Percentiles rank a stretch among this genome's conserved stretches.
These are phyloP conservation scores for Nysson spinosus DNA, from an alignment of 2,888 invertebrate species.

Conservation along the genomic window DNA sequence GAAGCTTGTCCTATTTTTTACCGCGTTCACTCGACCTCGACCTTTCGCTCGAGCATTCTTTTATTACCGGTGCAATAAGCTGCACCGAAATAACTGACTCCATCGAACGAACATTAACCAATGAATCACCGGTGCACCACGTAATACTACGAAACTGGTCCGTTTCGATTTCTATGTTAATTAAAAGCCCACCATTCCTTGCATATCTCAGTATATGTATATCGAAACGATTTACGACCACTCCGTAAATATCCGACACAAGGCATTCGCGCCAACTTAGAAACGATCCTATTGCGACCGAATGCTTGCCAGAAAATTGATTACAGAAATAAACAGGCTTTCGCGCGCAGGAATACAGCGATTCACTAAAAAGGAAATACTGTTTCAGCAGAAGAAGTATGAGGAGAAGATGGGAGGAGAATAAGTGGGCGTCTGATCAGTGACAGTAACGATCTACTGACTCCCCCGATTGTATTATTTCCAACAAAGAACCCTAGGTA, in stretches of 20 bases:
- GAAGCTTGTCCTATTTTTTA: constrained; percentile 1
- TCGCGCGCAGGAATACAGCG: too few species aligned
- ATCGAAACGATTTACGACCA: constrained; percentile 25
- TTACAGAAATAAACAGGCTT: too few species aligned
- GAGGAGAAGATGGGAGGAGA: too few species aligned
- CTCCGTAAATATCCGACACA: constrained; percentile 9
- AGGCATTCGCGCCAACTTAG: constrained; percentile 35
- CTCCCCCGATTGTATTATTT: too few species aligned
- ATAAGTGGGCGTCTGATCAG: too few species aligned
- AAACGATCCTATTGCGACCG: constrained; percentile 21
- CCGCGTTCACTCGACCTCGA: background rate
- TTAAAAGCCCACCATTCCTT: too few species aligned
- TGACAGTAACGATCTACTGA: too few species aligned
- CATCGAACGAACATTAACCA: background rate
- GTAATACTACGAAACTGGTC: background rate
- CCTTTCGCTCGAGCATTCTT: background rate
- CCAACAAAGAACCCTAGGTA: too few species aligned
- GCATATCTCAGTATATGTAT: background rate
- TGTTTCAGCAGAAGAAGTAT: too few species aligned
- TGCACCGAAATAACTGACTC: background rate
- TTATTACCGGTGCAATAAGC: background rate
- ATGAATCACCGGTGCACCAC: background rate
- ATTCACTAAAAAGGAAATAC: too few species aligned
- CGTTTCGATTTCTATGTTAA: too few species aligned
- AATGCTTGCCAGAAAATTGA: constrained; percentile 29